Conservation (phyloP, 2,113 vertebrate species). For the Heterotis niloticus region DNA sequence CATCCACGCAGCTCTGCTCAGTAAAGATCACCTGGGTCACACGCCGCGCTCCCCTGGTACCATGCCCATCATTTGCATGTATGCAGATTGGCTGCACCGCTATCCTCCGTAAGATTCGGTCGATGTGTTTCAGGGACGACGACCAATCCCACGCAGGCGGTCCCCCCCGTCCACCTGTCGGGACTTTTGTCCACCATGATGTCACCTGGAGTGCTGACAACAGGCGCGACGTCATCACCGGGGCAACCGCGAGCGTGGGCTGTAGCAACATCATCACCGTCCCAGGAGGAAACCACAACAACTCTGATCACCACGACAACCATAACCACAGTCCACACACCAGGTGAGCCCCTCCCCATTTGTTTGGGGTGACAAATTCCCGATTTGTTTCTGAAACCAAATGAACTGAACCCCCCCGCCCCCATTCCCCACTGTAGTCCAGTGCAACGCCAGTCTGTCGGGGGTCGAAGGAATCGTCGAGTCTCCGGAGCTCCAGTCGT, state of each 20-base stretch:
- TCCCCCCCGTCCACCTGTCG: slow-evolving; percentile 49
- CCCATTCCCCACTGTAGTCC: slow-evolving; percentile 57
- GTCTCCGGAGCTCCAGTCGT: slow-evolving; percentile 69
- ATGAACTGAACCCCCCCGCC: not conserved
- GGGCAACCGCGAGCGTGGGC: slow-evolving; percentile 48
- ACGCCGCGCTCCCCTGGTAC: slow-evolving; percentile 64
- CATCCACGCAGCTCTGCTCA: slow-evolving; percentile 76
- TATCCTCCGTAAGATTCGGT: not conserved
- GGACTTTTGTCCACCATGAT: slow-evolving; percentile 56
- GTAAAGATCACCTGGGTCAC: slow-evolving; percentile 71
- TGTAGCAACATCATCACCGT: slow-evolving; percentile 57
- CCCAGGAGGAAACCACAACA: slow-evolving; percentile 85
- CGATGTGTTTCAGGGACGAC: slow-evolving; percentile 59
- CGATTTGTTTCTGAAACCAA: not conserved
- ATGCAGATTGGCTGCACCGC: not conserved
- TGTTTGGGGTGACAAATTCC: not conserved
- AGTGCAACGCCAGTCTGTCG: slow-evolving; percentile 79
- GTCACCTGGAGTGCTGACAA: slow-evolving; percentile 70
- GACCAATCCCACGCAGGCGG: slow-evolving; percentile 65
- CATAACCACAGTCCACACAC: slow-evolving; percentile 83
- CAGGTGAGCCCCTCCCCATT: slow-evolving; percentile 59
- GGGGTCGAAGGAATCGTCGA: slow-evolving; percentile 79
- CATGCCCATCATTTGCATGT: not conserved
- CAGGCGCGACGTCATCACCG: slow-evolving; percentile 61
- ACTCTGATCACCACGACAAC: slow-evolving; percentile 87